These are phyloP conservation scores for Phortica okadai DNA, from an alignment of 2,888 invertebrate species.

Conservation along the genomic window DNA sequence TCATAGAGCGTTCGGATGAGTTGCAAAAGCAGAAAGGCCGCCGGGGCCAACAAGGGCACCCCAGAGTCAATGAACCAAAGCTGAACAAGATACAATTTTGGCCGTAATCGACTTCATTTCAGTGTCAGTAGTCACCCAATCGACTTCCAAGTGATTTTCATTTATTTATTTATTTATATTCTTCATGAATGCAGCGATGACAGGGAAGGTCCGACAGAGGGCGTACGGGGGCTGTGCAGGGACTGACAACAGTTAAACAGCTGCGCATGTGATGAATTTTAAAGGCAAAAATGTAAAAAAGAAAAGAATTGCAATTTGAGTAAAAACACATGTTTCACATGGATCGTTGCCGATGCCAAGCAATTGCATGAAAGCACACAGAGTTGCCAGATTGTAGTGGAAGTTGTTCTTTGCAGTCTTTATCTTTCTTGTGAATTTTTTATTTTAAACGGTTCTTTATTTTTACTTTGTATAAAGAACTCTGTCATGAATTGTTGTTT, in stretches of 20 bases:
- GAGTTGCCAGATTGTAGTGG: background rate
- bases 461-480: too few relatives aligned
- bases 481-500: too few relatives aligned
- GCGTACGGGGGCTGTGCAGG: background rate
- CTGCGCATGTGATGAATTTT: background rate
- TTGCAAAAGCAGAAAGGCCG: too few relatives aligned
- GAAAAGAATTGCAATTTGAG: constrained; percentile 16
- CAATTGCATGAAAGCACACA: constrained; percentile 29
- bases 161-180: background rate
- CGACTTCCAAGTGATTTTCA: background rate
- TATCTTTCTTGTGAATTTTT: too few relatives aligned
- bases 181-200: background rate
- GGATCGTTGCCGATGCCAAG: background rate
- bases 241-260: background rate
- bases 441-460: too few relatives aligned
- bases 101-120: constrained; percentile 13
- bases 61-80: background rate
- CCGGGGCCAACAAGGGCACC: too few relatives aligned
- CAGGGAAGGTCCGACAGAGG: background rate
- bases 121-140: constrained; percentile 9
- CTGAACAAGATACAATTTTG: background rate
- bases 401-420: too few relatives aligned
- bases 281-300: background rate
- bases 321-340: constrained; percentile 9
- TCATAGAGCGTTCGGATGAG: too few relatives aligned